These are phyloP conservation scores for Mamestra configurata DNA, from an alignment of 1,140 invertebrate genomes.

Conservation along the genomic window DNA sequence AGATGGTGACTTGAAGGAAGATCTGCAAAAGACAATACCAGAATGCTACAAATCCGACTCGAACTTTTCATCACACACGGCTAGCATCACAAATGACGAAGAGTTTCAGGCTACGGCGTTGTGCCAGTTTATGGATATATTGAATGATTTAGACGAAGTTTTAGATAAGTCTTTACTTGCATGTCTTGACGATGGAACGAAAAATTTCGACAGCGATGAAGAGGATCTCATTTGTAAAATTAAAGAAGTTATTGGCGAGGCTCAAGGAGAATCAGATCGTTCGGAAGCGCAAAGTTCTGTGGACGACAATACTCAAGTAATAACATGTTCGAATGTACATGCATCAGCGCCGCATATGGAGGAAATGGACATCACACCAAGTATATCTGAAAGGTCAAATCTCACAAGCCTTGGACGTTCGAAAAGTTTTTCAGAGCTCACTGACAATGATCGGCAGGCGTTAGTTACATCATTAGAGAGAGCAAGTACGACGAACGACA, in stretches of 20 bases:
- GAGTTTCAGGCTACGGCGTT: conserved; percentile 85
- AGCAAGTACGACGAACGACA: conserved; percentile 72
- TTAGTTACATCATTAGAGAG: conserved; percentile 70
- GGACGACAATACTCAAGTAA: conserved; percentile 83
- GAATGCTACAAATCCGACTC: conserved; percentile 83
- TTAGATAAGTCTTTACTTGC: conserved; percentile 84
- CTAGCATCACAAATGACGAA: conserved; percentile 80
- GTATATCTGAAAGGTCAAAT: conserved; percentile 56
- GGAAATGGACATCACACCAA: conserved; percentile 63
- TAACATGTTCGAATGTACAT: conserved; percentile 64
- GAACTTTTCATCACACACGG: conserved; percentile 80
- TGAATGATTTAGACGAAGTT: conserved; percentile 87
- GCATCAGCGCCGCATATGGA: conserved; percentile 64
- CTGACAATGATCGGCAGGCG: conserved; percentile 66
- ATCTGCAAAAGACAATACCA: conserved; percentile 81
- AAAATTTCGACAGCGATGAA: conserved; percentile 79
- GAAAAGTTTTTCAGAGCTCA: conserved; percentile 80
- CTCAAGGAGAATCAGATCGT: conserved; percentile 62
- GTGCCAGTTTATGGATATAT: conserved; percentile 87
- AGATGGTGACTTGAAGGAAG: conserved; percentile 81
- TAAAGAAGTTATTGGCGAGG: conserved; percentile 74
- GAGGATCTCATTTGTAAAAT: conserved; percentile 83
- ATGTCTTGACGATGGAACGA: conserved; percentile 77
- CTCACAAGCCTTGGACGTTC: conserved; percentile 71
- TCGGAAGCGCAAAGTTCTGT: conserved; percentile 71